Conservation (phyloP, 2,888 invertebrate species). For the Pyrrhia umbra region DNA sequence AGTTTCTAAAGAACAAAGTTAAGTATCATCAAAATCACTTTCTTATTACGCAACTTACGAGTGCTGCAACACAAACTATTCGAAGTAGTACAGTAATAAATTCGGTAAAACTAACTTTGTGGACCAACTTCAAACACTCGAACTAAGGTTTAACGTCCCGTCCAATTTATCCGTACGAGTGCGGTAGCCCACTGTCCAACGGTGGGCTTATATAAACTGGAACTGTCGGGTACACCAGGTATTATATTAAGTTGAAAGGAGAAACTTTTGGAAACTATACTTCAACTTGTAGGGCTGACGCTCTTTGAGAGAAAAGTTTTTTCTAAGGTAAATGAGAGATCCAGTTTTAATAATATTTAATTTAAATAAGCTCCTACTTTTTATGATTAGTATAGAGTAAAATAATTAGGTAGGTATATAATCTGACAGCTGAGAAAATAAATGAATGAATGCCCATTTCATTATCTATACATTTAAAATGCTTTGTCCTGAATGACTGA, state of each 20-base stretch:
- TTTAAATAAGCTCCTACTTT: too few species aligned
- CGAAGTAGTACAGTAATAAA: conserved; percentile 28
- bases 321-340: too few species aligned
- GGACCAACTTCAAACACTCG: conserved; percentile 44
- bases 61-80: conserved; percentile 10
- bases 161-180: conserved; percentile 46
- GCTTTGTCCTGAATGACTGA: too few species aligned
- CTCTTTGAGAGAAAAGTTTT: too few species aligned
- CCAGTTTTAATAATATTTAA: too few species aligned
- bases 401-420: too few species aligned
- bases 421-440: too few species aligned
- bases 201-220: conserved; percentile 34
- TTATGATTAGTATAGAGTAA: too few species aligned
- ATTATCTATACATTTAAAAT: too few species aligned
- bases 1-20: too few species aligned
- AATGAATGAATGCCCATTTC: too few species aligned
- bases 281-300: conserved; percentile 25
- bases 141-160: conserved; percentile 33
- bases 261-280: conserved; percentile 44
- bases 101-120: conserved; percentile 46
- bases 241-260: conserved; percentile 46
- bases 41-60: conserved; percentile 25
- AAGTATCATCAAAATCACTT: neutral
- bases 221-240: conserved; percentile 20
- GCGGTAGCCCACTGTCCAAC: conserved; percentile 53